phyloP scores from a whole-genome alignment of 2,113 vertebrate species.

The Cromileptes altivelis region DNA sequence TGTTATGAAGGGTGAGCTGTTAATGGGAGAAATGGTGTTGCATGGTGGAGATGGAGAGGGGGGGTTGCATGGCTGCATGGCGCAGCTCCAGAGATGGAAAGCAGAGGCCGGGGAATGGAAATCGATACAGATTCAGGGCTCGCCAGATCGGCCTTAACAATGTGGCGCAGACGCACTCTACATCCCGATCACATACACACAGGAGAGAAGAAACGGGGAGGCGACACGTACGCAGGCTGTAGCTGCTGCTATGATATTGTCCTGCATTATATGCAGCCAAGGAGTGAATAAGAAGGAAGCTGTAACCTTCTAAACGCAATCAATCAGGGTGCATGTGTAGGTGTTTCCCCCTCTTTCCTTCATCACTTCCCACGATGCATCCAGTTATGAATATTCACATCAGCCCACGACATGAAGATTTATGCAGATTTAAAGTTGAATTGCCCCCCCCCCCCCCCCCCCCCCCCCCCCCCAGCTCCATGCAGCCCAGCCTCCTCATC shows the following conservation, averaged over 20 bases:
- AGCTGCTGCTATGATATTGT: slow-evolving; percentile 29
- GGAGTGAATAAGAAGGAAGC: neutral
- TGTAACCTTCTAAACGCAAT: neutral
- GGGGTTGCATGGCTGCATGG: slow-evolving; percentile 69
- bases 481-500: neutral
- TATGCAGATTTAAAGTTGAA: slow-evolving; percentile 28
- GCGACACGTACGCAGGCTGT: slow-evolving; percentile 49
- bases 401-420: slow-evolving; percentile 10
- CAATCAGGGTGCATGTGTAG: neutral
- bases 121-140: slow-evolving; percentile 84
- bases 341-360: neutral
- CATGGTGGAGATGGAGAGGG: slow-evolving; percentile 56
- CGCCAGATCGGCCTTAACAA: slow-evolving; percentile 85
- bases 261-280: neutral
- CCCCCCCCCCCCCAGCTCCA: neutral
- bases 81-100: slow-evolving; percentile 81
- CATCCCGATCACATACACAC: slow-evolving; percentile 78
- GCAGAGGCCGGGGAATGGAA: slow-evolving; percentile 80
- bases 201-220: slow-evolving; percentile 43
- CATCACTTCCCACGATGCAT: neutral
- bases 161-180: slow-evolving; percentile 77
- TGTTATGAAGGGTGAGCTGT: slow-evolving; percentile 70
- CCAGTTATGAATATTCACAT: neutral
- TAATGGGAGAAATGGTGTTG: slow-evolving; percentile 79
- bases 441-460: neutral